Conservation (phyloP, 2,888 invertebrate species). For the Temnothorax unifasciatus region DNA sequence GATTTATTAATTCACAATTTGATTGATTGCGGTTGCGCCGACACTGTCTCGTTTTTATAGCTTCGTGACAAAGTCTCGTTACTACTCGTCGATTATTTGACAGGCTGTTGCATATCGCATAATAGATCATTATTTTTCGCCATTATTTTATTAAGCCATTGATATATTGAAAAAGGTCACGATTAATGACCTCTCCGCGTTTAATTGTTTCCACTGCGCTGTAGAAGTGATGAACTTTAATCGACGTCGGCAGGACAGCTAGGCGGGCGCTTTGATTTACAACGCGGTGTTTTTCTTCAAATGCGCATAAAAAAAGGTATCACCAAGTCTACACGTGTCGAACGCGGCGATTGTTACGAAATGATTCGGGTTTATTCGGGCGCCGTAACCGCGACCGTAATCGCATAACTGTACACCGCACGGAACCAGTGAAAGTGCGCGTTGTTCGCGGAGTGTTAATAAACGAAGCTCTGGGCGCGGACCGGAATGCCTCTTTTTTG, state of each 20-base stretch:
- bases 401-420: conserved; percentile 58
- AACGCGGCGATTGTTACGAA: conserved; percentile 33
- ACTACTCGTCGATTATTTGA: background rate
- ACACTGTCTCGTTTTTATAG: background rate
- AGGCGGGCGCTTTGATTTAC: background rate
- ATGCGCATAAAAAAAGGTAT: background rate
- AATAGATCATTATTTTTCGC: background rate
- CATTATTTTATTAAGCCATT: background rate
- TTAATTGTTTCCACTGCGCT: background rate
- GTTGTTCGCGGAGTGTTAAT: conserved; percentile 57
- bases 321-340: background rate
- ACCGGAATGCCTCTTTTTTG: conserved; percentile 39
- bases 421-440: conserved; percentile 70
- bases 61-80: background rate
- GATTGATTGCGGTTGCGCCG: background rate
- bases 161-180: background rate
- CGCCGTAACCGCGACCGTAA: conserved; percentile 7
- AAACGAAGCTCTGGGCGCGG: conserved; percentile 59
- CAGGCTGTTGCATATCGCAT: too few relatives aligned
- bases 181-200: background rate
- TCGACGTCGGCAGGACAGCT: too few relatives aligned
- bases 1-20: background rate
- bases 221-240: background rate
- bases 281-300: background rate
- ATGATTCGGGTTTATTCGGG: conserved; percentile 37